A percentile compares a stretch with the other conserved stretches of the same genome.
These are phyloP conservation scores for Schizopygopsis malacanthus DNA, from an alignment of 2,797 vertebrate genomes.

Conservation along the genomic window DNA sequence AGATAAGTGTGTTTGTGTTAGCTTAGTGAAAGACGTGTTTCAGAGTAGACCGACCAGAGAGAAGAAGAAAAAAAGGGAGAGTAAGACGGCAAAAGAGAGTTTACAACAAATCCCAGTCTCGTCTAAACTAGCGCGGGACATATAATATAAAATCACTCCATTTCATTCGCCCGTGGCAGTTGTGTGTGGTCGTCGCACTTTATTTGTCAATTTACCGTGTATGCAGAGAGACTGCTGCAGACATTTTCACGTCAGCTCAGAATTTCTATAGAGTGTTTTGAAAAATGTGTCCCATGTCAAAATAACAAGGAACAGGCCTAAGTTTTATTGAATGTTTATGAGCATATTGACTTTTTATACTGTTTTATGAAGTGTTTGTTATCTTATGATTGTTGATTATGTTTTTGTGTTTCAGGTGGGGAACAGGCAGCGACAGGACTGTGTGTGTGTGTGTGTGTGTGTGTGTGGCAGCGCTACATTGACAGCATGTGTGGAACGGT, in stretches of 20 bases:
- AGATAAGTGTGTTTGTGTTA: constrained; percentile 66
- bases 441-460: constrained; percentile 41
- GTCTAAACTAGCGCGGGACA: constrained; percentile 46
- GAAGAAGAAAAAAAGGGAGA: constrained; percentile 24
- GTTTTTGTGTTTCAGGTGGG: constrained; percentile 57
- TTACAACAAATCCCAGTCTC: constrained; percentile 50
- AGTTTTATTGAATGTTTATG: constrained; percentile 4
- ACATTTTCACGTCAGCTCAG: constrained; percentile 32
- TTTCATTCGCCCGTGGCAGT: constrained; percentile 39
- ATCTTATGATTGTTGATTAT: constrained; percentile 24
- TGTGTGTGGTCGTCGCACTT: constrained; percentile 52
- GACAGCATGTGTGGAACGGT: constrained; percentile 56
- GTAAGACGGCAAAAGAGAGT: constrained; percentile 29
- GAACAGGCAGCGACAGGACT: constrained; percentile 1
- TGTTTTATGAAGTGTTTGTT: neutral
- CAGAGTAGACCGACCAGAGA: constrained; percentile 46
- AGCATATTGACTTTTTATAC: neutral
- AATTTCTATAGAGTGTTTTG: neutral
- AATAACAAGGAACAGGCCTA: constrained; percentile 11
- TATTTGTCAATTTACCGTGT: constrained; percentile 50
- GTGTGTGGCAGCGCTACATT: constrained; percentile 49
- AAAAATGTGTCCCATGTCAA: constrained; percentile 36
- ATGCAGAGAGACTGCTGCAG: constrained; percentile 12
- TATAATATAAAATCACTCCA: constrained; percentile 33
- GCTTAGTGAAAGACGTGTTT: constrained; percentile 60